Percentiles rank a stretch among this genome's conserved stretches.
Evolutionary conservation across 2,888 invertebrate genomes (phyloP).

Genomic region (Drosophila recens): DNA sequence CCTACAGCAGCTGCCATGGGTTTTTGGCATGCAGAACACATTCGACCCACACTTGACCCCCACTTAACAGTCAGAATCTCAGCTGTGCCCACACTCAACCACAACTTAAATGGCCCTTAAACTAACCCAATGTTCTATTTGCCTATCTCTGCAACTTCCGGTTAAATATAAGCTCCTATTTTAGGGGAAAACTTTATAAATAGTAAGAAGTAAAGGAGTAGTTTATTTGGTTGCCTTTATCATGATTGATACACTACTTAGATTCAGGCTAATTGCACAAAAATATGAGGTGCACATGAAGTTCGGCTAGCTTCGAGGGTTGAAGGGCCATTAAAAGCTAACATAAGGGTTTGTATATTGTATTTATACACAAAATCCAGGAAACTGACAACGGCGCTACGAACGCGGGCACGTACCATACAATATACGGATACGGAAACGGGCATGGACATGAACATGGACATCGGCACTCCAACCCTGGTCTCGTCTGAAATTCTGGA

Average conservation of each 20-base stretch:
- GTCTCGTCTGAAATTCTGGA: conserved; percentile 12
- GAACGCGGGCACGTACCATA: conserved; percentile 33
- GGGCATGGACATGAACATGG: conserved; percentile 54
- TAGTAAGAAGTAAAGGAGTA: conserved; percentile 34
- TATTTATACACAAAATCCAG: conserved; percentile 4
- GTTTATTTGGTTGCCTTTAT: conserved; percentile 50
- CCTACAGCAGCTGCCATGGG: conserved; percentile 16
- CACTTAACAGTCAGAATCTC: conserved; percentile 62
- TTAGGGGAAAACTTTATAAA: conserved; percentile 34
- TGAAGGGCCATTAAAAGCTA: conserved; percentile 43
- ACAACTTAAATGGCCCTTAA: conserved; percentile 56
- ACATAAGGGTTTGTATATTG: conserved; percentile 29
- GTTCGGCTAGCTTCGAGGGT: conserved; percentile 27
- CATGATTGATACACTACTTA: conserved; percentile 72
- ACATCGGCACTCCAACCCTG: conserved; percentile 56
- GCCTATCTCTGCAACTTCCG: conserved; percentile 36
- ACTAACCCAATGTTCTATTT: conserved; percentile 28
- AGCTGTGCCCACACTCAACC: conserved; percentile 29
- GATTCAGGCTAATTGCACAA: conserved; percentile 78
- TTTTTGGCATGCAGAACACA: conserved; percentile 65
- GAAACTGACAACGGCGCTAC: conserved; percentile 34
- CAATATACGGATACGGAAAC: conserved; percentile 43
- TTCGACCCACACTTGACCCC: conserved; percentile 41
- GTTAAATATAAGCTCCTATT: conserved; percentile 50
- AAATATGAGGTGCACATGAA: conserved; percentile 73